Base-by-base conservation (phyloP, 2,888 invertebrate species). In the Reticulitermes lucifugus region DNA sequence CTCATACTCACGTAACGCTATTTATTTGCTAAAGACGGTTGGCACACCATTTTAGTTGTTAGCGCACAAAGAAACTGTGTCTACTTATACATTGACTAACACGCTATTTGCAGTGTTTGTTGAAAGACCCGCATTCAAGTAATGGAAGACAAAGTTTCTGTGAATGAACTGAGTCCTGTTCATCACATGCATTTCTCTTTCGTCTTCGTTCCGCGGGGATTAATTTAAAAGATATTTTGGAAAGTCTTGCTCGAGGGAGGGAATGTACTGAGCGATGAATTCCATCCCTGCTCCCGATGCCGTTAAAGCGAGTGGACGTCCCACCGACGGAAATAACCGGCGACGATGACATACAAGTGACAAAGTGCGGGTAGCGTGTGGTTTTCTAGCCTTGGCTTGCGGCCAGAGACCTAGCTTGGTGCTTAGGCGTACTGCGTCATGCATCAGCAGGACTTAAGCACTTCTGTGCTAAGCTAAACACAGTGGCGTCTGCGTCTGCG, bases 311-410 rank as follows among this genome's bases (percentile, higher is more conserved):
- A 59, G 55, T n/a, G 85, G 60, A 65, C 65, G 65, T 65, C 65
- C 65, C 25, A n/a, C 65, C 65, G 71, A 84, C 86, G 59, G 81
- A 86, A 86, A 86, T 86, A 86, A 84, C 35, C 55, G 55, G 25
- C 29, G 75, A 77, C 85, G 85, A 65, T 79, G 83, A 71, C 82
- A 81, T 59, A 82, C 43, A n/a, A 43, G 79, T 86, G 84, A 84
- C 79, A 84, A 84, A 86, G 84, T 84, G 70, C 59, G 43, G 29
- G 46, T 43, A 14, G 77, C 22, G 65, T 84, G 79, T 70, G 29
- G 65, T 43, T 51, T 70, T 46, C 83, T 35, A 71, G 73, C 65
- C 43, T 81, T 83, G 83, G 83, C 51, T 2, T 22, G 18, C 14
- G 14, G 83, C 83, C 83, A 83, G 46, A 22, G 83, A 46, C 43